phyloP scores from a whole-genome alignment of 1,140 invertebrate genomes.

The Bombus impatiens region DNA sequence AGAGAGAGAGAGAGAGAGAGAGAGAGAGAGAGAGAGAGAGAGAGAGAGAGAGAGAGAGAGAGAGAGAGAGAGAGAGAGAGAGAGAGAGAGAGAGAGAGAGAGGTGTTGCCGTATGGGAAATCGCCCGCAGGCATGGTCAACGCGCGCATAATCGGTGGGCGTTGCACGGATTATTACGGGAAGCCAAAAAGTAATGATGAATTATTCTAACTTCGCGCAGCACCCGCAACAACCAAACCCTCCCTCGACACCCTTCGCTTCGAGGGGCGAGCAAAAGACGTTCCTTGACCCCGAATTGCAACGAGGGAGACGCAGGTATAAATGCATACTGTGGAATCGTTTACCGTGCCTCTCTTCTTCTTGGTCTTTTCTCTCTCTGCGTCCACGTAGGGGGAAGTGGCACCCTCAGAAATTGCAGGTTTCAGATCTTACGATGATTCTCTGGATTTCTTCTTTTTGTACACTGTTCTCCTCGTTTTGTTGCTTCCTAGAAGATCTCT shows the following conservation, averaged over 20 bases:
- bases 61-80: background rate
- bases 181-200: slow-evolving; percentile 77
- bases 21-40: background rate
- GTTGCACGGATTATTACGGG: slow-evolving; percentile 71
- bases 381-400: background rate
- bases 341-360: slow-evolving; percentile 26
- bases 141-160: slow-evolving; percentile 76
- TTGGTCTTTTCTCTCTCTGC: no score
- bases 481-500: background rate
- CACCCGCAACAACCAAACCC: slow-evolving; percentile 53
- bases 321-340: slow-evolving; percentile 49
- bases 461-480: background rate
- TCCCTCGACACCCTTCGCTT: slow-evolving; percentile 9
- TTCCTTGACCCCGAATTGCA: slow-evolving; percentile 53
- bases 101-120: slow-evolving; percentile 76
- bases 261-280: slow-evolving; percentile 16
- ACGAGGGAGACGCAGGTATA: slow-evolving; percentile 42
- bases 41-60: background rate
- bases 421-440: slow-evolving; percentile 37
- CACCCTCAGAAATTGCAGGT: slow-evolving; percentile 60
- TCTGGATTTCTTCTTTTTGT: background rate
- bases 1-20: background rate
- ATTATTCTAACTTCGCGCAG: slow-evolving; percentile 67
- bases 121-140: slow-evolving; percentile 69
- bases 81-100: background rate